Evolutionary conservation across 2,113 vertebrate genomes (phyloP).

Genomic region (Nesogale talazaci): DNA sequence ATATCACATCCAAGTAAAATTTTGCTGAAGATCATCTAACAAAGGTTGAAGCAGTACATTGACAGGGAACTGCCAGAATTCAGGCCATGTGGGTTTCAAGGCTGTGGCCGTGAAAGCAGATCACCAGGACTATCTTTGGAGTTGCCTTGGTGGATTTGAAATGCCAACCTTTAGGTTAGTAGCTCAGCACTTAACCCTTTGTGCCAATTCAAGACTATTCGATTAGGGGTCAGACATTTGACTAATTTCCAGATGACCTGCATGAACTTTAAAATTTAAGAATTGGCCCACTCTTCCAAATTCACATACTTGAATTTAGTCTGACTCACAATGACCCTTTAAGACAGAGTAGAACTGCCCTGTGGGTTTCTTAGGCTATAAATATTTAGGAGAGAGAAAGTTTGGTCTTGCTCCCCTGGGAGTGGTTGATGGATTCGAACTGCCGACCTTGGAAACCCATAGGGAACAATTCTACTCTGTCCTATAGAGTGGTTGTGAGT

Average conservation of each 20-base stretch:
- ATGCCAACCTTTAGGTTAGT: background rate
- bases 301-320: background rate
- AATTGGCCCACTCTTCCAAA: background rate
- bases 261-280: slow-evolving; percentile 9
- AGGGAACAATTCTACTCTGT: no score
- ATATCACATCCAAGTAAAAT: no score
- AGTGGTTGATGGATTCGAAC: no score
- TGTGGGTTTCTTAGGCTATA: no score
- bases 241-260: background rate
- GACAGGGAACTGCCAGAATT: no score
- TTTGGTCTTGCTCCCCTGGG: no score
- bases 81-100: no score
- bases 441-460: no score
- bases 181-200: background rate
- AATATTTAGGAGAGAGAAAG: no score
- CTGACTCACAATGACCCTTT: background rate
- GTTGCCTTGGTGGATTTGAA: background rate
- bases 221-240: background rate
- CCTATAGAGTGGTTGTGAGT: no score
- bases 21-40: no score
- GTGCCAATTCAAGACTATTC: background rate
- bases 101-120: background rate
- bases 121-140: background rate
- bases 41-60: no score
- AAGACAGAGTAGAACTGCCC: background rate